Evolutionary conservation across 2,888 invertebrate species (phyloP).

Genomic region (Pterostichus madidus): DNA sequence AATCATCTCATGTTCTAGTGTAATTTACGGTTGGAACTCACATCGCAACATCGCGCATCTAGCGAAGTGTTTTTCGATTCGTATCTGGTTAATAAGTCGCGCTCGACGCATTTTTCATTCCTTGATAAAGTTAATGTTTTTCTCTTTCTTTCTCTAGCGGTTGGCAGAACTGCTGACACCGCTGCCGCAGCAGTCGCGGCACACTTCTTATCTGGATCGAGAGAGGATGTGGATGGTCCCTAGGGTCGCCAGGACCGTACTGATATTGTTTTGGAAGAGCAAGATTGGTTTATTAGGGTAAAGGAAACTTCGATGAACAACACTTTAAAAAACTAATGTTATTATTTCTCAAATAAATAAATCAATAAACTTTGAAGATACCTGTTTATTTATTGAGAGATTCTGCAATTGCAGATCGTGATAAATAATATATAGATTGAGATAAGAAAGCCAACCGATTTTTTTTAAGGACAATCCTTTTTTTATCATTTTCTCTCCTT

Average conservation of each 20-base stretch:
- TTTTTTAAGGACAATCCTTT: too few species aligned
- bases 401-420: too few species aligned
- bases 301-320: too few species aligned
- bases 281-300: too few species aligned
- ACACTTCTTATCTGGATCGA: slow-evolving; percentile 37
- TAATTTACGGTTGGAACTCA: slow-evolving; percentile 36
- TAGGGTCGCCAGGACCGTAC: neutral
- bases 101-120: slow-evolving; percentile 63
- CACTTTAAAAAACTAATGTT: too few species aligned
- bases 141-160: slow-evolving; percentile 51
- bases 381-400: too few species aligned
- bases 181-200: slow-evolving; percentile 9
- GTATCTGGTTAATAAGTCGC: slow-evolving; percentile 64
- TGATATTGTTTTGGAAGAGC: neutral
- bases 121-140: slow-evolving; percentile 64
- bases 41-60: slow-evolving; percentile 8
- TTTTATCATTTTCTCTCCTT: too few species aligned
- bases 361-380: too few species aligned
- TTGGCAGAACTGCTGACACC: slow-evolving; percentile 58
- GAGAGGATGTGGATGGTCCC: slow-evolving; percentile 13
- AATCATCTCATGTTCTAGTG: slow-evolving; percentile 16
- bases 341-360: too few species aligned
- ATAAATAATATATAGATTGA: too few species aligned
- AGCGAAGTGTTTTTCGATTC: slow-evolving; percentile 53
- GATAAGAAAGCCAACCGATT: too few species aligned